Evolutionary conservation across 2,113 vertebrate species (phyloP).

Genomic region (Nothoprocta perdicaria): DNA sequence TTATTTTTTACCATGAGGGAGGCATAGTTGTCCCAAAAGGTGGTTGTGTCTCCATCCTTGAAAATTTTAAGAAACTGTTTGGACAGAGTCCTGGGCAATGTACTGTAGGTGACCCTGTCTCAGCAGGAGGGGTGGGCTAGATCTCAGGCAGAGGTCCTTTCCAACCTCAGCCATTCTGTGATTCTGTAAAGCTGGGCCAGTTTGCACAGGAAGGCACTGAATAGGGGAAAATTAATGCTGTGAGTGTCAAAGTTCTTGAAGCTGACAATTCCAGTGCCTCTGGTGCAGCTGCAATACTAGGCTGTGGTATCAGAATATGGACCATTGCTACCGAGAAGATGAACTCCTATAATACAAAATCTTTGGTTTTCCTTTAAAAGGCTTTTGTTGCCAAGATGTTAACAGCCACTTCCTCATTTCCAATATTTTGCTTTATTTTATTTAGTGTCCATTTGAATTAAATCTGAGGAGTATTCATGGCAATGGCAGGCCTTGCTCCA

Average conservation of each 20-base stretch:
- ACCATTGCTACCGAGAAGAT: background rate
- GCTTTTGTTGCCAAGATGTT: background rate
- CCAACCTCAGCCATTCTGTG: no score
- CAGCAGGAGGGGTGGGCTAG: no score
- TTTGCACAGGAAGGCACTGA: background rate
- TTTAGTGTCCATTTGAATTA: background rate
- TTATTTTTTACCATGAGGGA: no score
- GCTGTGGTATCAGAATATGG: background rate
- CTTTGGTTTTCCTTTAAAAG: background rate
- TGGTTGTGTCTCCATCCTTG: no score
- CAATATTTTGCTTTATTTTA: background rate
- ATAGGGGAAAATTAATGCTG: background rate
- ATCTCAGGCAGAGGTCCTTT: no score
- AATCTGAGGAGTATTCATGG: background rate
- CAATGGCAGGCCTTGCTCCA: background rate
- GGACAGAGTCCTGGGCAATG: no score
- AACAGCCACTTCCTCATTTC: background rate
- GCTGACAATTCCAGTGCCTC: background rate
- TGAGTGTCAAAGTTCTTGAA: background rate
- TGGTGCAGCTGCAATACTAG: accelerated
- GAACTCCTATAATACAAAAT: background rate
- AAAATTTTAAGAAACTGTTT: no score
- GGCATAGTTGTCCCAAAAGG: no score
- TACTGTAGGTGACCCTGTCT: no score
- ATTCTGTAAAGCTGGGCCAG: background rate